Evolutionary conservation across 2,888 invertebrate species (phyloP).

Genomic region (Falcaria lacertinaria): DNA sequence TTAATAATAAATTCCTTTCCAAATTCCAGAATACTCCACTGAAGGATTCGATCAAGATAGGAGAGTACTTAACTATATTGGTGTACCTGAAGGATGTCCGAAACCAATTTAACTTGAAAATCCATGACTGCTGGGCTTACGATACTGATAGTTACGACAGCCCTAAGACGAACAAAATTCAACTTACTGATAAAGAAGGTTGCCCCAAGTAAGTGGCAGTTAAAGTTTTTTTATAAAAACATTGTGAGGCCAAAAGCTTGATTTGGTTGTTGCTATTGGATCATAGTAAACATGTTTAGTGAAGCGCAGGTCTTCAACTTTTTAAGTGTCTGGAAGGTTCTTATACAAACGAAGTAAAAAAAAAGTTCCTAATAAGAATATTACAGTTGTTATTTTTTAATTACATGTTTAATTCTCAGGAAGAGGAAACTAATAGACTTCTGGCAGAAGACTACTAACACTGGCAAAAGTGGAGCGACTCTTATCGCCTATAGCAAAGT

Average conservation of each 20-base stretch:
- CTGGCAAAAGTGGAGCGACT: slow-evolving; percentile 80
- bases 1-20: too few relatives aligned
- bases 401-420: slow-evolving; percentile 43
- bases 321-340: too few relatives aligned
- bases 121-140: slow-evolving; percentile 87
- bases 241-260: too few relatives aligned
- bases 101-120: slow-evolving; percentile 82
- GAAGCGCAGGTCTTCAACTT: too few relatives aligned
- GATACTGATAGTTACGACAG: slow-evolving; percentile 82
- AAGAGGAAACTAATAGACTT: slow-evolving; percentile 83
- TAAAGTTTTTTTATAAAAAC: too few relatives aligned
- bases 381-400: too few relatives aligned
- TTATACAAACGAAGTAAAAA: too few relatives aligned
- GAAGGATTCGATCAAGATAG: slow-evolving; percentile 82
- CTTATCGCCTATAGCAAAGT: slow-evolving; percentile 83
- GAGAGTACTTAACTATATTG: slow-evolving; percentile 84
- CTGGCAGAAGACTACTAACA: slow-evolving; percentile 81
- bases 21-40: slow-evolving; percentile 78
- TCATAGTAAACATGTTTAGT: too few relatives aligned
- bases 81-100: slow-evolving; percentile 84
- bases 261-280: too few relatives aligned
- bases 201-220: slow-evolving; percentile 79
- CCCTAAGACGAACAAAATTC: slow-evolving; percentile 79
- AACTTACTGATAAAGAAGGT: slow-evolving; percentile 83
- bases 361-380: too few relatives aligned